Conservation (phyloP, 2,797 vertebrate genomes). For the Okamejei kenojei region DNA sequence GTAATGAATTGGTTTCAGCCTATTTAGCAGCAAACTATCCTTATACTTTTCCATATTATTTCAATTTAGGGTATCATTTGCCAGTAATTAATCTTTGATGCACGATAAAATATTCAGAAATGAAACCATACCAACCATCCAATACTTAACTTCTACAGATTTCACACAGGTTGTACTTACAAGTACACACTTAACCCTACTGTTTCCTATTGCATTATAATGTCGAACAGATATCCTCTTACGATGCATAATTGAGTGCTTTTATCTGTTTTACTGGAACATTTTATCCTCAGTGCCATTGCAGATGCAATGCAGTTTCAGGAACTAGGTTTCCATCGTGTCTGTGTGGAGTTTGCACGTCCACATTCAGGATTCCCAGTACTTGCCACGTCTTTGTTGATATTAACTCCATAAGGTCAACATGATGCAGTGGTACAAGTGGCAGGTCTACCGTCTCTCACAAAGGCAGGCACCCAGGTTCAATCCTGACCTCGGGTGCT, state of each 20-base stretch:
- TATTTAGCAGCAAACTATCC: slow-evolving; percentile 68
- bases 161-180: not conserved
- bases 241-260: not conserved
- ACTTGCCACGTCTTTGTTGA: too few relatives aligned
- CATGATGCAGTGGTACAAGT: too few relatives aligned
- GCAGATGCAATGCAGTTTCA: not conserved
- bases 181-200: not conserved
- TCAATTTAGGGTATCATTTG: slow-evolving; percentile 76
- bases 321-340: too few relatives aligned
- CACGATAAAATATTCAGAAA: slow-evolving; percentile 8
- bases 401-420: too few relatives aligned
- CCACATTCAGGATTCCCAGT: too few relatives aligned
- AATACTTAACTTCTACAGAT: slow-evolving; percentile 20
- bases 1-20: slow-evolving; percentile 73
- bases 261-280: not conserved
- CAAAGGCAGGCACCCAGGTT: too few relatives aligned
- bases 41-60: slow-evolving; percentile 69
- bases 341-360: too few relatives aligned
- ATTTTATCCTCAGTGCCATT: not conserved
- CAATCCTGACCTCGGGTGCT: too few relatives aligned
- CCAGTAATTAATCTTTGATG: slow-evolving; percentile 57
- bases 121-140: not conserved
- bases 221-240: not conserved
- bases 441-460: too few relatives aligned
- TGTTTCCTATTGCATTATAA: not conserved